phyloP scores from a whole-genome alignment of 30 jellyfish, hydroid and myxozoan genomes.

The Hydra vulgaris region DNA sequence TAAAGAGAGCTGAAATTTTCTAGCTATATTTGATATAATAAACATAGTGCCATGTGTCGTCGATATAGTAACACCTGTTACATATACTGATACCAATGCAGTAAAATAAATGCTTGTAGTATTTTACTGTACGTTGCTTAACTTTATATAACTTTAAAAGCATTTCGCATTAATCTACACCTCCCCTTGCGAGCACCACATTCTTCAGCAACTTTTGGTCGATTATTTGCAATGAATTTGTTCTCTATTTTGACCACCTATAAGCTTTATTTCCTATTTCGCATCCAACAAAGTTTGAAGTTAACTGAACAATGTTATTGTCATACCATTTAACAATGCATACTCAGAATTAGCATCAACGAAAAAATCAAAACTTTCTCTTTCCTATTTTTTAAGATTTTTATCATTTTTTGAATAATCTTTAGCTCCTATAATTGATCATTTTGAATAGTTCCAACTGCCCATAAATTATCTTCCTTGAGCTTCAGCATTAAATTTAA shows the following conservation, averaged over 20 bases:
- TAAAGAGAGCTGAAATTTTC: too few species aligned
- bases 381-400: constrained; percentile 27
- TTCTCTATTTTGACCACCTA: constrained; percentile 6
- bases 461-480: constrained; percentile 22
- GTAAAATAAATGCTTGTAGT: too few species aligned
- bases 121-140: too few species aligned
- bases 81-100: too few species aligned
- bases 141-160: too few species aligned
- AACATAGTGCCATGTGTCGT: too few species aligned
- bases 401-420: constrained; percentile 10
- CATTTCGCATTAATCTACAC: too few species aligned
- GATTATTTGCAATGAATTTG: background rate
- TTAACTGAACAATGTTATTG: constrained; percentile 48
- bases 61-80: too few species aligned
- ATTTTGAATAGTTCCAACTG: constrained; percentile 36
- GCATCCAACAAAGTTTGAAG: constrained; percentile 2
- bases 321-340: constrained; percentile 48
- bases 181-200: constrained; percentile 4
- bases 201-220: background rate
- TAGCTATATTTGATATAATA: too few species aligned
- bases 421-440: constrained; percentile 34
- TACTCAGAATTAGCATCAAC: constrained; percentile 25
- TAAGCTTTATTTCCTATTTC: background rate
- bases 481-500: constrained; percentile 19
- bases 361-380: constrained; percentile 37